Evolutionary conservation across 2,888 invertebrate species (phyloP).

Genomic region (Acrobasis repandana): DNA sequence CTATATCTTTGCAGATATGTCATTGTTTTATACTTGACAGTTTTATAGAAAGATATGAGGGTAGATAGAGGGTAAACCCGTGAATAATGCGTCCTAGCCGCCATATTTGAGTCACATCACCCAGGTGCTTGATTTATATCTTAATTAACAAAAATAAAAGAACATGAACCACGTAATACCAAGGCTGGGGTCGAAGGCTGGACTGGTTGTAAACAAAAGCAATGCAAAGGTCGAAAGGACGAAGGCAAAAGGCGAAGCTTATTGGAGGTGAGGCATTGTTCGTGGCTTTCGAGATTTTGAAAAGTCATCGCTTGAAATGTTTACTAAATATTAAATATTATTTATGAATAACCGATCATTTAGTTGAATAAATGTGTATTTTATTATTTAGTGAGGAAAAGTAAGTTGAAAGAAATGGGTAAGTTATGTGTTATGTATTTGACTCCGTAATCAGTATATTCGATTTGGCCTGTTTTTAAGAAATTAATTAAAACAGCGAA

Average conservation of each 20-base stretch:
- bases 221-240: conserved; percentile 7
- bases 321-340: too few relatives aligned
- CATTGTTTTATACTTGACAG: background rate
- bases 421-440: too few relatives aligned
- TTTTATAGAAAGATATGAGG: background rate
- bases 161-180: conserved; percentile 11
- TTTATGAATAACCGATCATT: background rate
- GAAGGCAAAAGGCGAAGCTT: conserved; percentile 28
- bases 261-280: conserved; percentile 36
- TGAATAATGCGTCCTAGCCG: background rate
- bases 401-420: conserved; percentile 24
- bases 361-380: conserved; percentile 9
- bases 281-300: conserved; percentile 33
- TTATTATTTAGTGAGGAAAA: conserved; percentile 16
- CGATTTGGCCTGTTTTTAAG: too few relatives aligned
- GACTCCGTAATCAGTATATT: too few relatives aligned
- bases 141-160: background rate
- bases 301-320: conserved; percentile 8
- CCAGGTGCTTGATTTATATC: background rate
- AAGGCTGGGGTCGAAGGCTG: conserved; percentile 10
- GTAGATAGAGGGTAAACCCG: background rate
- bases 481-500: too few relatives aligned
- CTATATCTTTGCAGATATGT: too few relatives aligned
- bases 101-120: background rate
- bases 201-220: conserved; percentile 5